Base-by-base conservation (phyloP, 1,140 invertebrate species). In the Drosophila carrolli region DNA sequence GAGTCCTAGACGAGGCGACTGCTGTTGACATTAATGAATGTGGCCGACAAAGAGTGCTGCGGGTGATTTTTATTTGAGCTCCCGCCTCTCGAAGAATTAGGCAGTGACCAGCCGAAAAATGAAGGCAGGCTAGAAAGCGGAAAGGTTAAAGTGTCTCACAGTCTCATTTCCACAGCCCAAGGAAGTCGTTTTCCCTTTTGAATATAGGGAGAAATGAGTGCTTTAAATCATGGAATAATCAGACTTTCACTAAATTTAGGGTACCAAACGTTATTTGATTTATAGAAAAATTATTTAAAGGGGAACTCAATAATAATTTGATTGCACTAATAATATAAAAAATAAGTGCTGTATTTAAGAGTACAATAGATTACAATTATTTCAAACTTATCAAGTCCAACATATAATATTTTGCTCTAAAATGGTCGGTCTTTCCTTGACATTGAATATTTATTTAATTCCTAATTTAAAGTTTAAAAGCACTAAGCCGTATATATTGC, bases 11-110 rank as follows among this genome's bases (percentile, higher is more conserved):
- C 73, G 53, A 67, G 54, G 70, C 44, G 38, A 66, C 44, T 62
- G 54, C 66, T 46, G 61, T 72, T 88, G 83, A 88, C 83, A 88
- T 88, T 88, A 88, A 88, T 88, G 83, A 88, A 88, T 88, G 83
- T 88, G 75, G 63, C 67, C 50, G 65, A 72, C 74, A 74, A 76
- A 66, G 74, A 75, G 70, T 72, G 70, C 83, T 82, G 75, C 82
- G 83, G 78, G 78, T 79, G 83, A 86, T 79, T 86, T 86, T 86
- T 88, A 80, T 75, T 84, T 80, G 75, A 81, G 78, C 55, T 32
- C 38, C 61, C 40, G 47, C 46, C 55, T 19, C 27, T 32, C 48
- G 14, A 32, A 46, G 62, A 75, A 67, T 57, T 79, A 63, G 55
- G 70, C 62, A 63, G 43, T 43, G 47, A 23, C 43, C 53, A 37